Evolutionary conservation across 92 coral and sea anemone species (phyloP), one percentile per base, ranked within the genome.

Genomic region (Epizoanthus rinbou): DNA sequence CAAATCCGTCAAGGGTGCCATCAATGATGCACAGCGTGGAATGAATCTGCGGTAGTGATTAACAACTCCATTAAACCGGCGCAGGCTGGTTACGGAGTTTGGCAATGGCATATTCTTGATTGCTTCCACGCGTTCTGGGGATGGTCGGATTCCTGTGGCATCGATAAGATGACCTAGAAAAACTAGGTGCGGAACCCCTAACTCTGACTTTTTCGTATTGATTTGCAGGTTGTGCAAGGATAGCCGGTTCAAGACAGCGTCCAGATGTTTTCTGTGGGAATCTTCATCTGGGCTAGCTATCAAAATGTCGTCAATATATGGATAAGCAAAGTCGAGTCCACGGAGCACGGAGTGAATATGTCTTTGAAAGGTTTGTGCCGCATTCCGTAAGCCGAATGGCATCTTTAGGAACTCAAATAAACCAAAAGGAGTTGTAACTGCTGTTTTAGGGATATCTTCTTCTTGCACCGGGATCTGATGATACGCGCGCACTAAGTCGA

Each of bases 361-460:
- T 16, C 79, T 37, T 37, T 73, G 79, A 41, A 73, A 73, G 25
- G 79, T 73, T 73, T 73, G 79, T 3, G 79, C 79, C 8, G 79
- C 79, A 37, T 73, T 73, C 5, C 79, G 57, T 17, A 73, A 33
- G 1, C 79, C 79, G 59, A 73, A 73, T 0, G 79, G 79, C 79
- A 73, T 73, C 14, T 33, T 54, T 5, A 45, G 53, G 43, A 73
- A 73, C 43, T 73, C 79, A 19, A 73, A 45, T 19, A 35, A 10
- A n/a, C n/a, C n/a, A n/a, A n/a, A n/a, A n/a, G n/a, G n/a, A n/a
- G n/a, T n/a, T n/a, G n/a, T n/a, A n/a, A 73, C 58, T 0, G 79
- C 79, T 5, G 79, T 73, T 58, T 73, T 73, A 57, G 22, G 79
- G 15, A 73, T 37, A 6, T 73, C 79, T 5, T 73, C 58, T 5